Percentiles rank a stretch among this genome's conserved stretches.
Conservation (phyloP, 92 coral and sea anemone species). For the Zoanthus sociatus region DNA sequence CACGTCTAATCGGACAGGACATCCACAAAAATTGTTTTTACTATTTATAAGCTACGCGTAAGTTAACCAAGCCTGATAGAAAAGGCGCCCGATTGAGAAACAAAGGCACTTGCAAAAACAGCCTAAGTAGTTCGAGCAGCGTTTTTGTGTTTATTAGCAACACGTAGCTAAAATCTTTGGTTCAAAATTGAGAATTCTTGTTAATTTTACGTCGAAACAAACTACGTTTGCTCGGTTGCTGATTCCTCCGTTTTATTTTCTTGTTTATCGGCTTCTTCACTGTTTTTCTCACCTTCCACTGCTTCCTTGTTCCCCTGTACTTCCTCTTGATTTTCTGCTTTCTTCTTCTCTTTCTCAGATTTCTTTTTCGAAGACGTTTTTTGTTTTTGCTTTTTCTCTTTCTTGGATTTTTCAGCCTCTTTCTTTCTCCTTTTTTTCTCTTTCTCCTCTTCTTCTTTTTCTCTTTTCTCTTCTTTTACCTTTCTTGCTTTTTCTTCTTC, state of each 20-base stretch:
- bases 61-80: no score
- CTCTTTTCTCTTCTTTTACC: not conserved
- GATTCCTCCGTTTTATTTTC: slow-evolving; percentile 24
- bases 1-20: no score
- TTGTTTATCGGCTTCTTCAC: not conserved
- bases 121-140: not conserved
- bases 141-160: not conserved
- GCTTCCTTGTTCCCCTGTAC: slow-evolving; percentile 6
- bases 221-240: slow-evolving; percentile 28
- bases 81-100: no score
- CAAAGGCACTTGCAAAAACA: no score
- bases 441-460: not conserved
- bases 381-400: slow-evolving; percentile 6
- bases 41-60: no score
- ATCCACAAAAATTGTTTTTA: no score
- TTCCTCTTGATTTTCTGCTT: slow-evolving; percentile 18
- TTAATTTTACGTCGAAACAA: not conserved
- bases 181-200: slow-evolving; percentile 4
- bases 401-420: not conserved
- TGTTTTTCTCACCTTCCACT: not conserved
- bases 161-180: not conserved
- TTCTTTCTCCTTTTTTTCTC: not conserved
- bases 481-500: slow-evolving; percentile 17
- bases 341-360: slow-evolving; percentile 5
- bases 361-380: not conserved